Conservation (phyloP, 2,888 invertebrate species). For the Agonopterix arenella region DNA sequence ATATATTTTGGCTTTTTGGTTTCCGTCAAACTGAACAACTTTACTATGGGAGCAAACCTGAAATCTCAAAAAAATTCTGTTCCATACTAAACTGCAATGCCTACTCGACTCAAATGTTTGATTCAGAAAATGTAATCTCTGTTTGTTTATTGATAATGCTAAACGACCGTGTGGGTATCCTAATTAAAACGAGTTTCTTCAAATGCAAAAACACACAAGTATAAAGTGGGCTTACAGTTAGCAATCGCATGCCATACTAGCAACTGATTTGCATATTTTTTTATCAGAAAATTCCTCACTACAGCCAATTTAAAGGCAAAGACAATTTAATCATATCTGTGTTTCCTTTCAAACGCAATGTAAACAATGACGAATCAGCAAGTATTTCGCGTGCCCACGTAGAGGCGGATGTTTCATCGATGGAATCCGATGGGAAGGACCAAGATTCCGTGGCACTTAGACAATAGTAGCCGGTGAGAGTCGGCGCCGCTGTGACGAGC, state of each 20-base stretch:
- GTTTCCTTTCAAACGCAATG: slow-evolving; percentile 37
- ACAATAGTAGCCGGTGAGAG: slow-evolving; percentile 74
- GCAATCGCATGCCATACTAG: slow-evolving; percentile 28
- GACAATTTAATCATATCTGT: slow-evolving; percentile 55
- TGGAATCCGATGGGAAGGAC: slow-evolving; percentile 72
- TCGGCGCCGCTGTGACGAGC: slow-evolving; percentile 73
- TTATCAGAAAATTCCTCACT: slow-evolving; percentile 21
- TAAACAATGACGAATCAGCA: slow-evolving; percentile 49
- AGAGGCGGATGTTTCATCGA: slow-evolving; percentile 62
- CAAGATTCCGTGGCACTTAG: slow-evolving; percentile 74
- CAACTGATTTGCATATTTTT: slow-evolving; percentile 26
- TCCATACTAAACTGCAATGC: too few species aligned
- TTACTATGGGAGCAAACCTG: too few species aligned
- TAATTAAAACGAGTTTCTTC: slow-evolving; percentile 5
- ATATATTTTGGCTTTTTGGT: too few species aligned
- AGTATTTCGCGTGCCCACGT: slow-evolving; percentile 57
- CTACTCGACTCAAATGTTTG: too few species aligned
- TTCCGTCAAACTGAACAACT: too few species aligned
- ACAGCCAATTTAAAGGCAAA: slow-evolving; percentile 18
- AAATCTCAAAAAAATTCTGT: too few species aligned
- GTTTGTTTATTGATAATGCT: too few species aligned
- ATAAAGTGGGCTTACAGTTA: slow-evolving; percentile 40
- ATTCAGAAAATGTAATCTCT: too few species aligned
- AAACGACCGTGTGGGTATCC: not conserved
- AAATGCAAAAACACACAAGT: slow-evolving; percentile 3